Conservation (phyloP, 2,113 vertebrate species). For the Amphiprion ocellaris region DNA sequence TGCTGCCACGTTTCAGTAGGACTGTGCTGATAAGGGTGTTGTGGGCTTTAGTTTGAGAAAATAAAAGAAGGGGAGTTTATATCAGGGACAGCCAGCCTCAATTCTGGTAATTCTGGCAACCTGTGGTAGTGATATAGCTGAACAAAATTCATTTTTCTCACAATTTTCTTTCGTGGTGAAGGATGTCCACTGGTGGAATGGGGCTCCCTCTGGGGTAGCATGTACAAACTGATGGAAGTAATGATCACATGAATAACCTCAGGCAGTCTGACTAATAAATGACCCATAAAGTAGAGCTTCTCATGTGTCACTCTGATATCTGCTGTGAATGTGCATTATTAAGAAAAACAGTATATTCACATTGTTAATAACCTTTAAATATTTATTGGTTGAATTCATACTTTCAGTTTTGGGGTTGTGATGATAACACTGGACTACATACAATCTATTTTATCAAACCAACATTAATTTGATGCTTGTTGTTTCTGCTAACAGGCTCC, state of each 20-base stretch:
- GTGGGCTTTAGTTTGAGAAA: background rate
- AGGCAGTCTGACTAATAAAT: background rate
- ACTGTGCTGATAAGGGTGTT: constrained; percentile 1
- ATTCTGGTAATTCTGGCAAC: background rate
- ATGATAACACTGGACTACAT: background rate
- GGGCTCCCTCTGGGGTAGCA: constrained; percentile 40
- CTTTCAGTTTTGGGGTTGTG: background rate
- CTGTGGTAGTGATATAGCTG: background rate
- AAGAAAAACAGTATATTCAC: background rate
- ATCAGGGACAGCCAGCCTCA: background rate
- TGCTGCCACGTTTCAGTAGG: background rate
- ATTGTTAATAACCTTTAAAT: background rate
- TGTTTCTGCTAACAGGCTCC: constrained; percentile 76
- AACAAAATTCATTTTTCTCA: background rate
- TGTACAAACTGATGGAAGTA: background rate
- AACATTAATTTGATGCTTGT: background rate
- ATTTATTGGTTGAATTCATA: background rate
- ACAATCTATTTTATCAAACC: background rate
- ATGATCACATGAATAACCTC: background rate
- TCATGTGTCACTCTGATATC: background rate
- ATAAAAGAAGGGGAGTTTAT: background rate
- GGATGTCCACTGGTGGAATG: background rate
- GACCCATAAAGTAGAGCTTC: background rate
- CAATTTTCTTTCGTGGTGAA: background rate
- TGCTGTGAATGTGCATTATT: background rate